Evolutionary conservation across 1,140 invertebrate species (phyloP), one percentile per base, ranked within the genome.

Genomic region (Ips typographus): DNA sequence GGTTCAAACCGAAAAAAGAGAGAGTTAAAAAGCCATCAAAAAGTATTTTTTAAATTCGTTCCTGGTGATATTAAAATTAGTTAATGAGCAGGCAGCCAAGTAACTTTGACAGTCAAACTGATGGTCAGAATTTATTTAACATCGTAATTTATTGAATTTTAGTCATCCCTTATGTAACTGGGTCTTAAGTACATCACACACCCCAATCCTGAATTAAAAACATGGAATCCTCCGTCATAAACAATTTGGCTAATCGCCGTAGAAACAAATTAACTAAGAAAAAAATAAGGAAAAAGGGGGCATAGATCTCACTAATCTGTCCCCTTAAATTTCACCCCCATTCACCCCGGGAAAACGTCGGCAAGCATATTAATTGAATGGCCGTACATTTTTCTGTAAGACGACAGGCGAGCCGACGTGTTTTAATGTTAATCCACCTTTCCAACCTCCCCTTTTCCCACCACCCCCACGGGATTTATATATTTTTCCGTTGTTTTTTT

Each of bases 281-380:
- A 65, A 55, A 42, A 65, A 53, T 37, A 59, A 42, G 7, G 38
- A 62, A 61, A 65, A 66, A 66, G 51, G 47, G 65, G 65, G 44
- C 58, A 60, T 68, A 60, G 58, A 60, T 61, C 57, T 68, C 58
- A 57, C 65, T 61, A 60, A 68, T 68, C 65, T 52, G 41, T 42
- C 57, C 53, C 65, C 58, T 68, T 68, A 68, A 62, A 68, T 62
- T 68, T 68, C 59, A 56, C 58, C 66, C 56, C 55, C 65, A 59
- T 59, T 57, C 56, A 66, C 65, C 66, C 67, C 67, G 65, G 59
- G 60, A 68, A 68, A 68, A 68, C 56, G 65, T 68, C 65, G 67
- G 67, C 67, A 59, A 68, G 67, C 67, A 68, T 68, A 68, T 68
- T 68, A 68, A 68, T 68, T 68, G 67, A 68, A 68, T 68, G 67